Evolutionary conservation across 37 sponge, comb jelly and placozoan species (phyloP).

Genomic region (Chondrosia reniformis): DNA sequence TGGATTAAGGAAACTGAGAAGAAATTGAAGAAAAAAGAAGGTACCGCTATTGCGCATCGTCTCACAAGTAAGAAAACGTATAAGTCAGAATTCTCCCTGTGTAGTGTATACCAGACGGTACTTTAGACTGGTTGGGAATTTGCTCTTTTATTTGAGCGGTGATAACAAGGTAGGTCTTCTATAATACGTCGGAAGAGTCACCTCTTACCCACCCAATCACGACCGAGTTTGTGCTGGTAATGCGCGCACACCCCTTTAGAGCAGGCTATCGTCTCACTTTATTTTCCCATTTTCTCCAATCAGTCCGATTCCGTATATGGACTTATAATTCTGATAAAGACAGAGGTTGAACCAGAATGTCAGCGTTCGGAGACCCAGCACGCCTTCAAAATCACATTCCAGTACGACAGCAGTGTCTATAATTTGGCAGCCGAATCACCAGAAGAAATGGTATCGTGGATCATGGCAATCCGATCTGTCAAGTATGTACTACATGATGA

Average conservation of each 20-base stretch:
- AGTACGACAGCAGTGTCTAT: not conserved
- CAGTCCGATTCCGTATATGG: not conserved
- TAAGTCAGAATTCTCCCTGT: not conserved
- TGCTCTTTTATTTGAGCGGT: conserved; percentile 67
- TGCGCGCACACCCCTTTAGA: no score
- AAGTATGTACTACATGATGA: not conserved
- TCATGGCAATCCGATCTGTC: not conserved
- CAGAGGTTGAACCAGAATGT: not conserved
- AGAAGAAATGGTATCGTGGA: not conserved
- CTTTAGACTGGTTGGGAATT: conserved; percentile 68
- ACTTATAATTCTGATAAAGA: not conserved
- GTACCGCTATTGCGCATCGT: not conserved
- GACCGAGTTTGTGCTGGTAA: not conserved
- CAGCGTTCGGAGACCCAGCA: not conserved
- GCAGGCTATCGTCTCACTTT: no score
- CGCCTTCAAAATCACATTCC: conserved; percentile 3
- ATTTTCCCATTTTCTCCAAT: no score
- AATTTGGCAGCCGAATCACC: not conserved
- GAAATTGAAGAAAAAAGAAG: conserved; percentile 44
- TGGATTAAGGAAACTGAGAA: conserved; percentile 75
- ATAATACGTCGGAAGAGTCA: not conserved
- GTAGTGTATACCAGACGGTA: conserved; percentile 61
- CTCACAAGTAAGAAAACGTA: not conserved
- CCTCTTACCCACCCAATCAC: not conserved
- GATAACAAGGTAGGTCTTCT: conserved; percentile 37